A percentile compares a stretch with the other conserved stretches of the same genome.
Conservation (phyloP, 2,797 vertebrate genomes). For the Tokudaia muenninki region DNA sequence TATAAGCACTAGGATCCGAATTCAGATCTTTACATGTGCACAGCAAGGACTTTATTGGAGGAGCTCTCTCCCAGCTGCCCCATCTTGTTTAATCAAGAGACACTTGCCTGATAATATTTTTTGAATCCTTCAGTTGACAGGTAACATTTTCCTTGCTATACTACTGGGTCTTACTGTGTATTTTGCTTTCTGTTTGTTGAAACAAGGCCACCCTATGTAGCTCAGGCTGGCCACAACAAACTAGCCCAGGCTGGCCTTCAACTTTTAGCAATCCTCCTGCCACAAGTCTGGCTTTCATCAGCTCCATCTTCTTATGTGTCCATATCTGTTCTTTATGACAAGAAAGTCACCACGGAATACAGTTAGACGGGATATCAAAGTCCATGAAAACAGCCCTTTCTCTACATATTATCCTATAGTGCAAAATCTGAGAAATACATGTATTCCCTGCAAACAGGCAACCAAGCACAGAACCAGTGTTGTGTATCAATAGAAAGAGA, state of each 20-base stretch:
- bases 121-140: background rate
- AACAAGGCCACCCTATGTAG: background rate
- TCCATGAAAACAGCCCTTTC: background rate
- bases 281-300: background rate
- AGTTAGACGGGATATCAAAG: background rate
- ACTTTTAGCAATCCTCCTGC: background rate
- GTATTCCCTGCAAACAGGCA: background rate
- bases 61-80: background rate
- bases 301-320: background rate
- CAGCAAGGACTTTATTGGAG: too few relatives aligned
- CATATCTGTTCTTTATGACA: background rate
- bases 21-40: too few relatives aligned
- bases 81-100: background rate
- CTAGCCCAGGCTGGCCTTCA: background rate
- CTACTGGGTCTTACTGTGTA: background rate
- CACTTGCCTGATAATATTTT: background rate
- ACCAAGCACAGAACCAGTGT: background rate
- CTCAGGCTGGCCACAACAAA: background rate
- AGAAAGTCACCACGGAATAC: background rate
- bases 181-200: background rate
- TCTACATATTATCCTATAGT: background rate
- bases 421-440: background rate
- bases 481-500: background rate
- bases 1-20: background rate
- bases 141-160: slow-evolving; percentile 4